Conservation (phyloP, 2,797 vertebrate species). For the Anas bernieri region DNA sequence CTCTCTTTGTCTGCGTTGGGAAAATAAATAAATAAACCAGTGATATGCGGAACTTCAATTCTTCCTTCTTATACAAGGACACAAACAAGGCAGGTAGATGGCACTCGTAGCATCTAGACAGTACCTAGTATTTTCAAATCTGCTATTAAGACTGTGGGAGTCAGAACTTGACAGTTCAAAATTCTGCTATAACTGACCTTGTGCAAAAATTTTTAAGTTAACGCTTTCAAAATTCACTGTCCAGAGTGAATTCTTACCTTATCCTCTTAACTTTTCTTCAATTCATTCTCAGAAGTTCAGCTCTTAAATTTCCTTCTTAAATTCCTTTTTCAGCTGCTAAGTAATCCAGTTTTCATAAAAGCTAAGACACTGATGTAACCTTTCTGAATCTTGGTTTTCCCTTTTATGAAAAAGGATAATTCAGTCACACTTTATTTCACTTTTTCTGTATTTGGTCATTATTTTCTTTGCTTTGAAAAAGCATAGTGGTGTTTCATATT, state of each 20-base stretch:
- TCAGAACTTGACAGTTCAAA: neutral
- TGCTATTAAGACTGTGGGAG: neutral
- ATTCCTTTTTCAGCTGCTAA: neutral
- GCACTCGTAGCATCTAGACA: neutral
- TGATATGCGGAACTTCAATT: neutral
- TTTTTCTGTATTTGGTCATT: conserved; percentile 22
- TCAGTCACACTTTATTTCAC: neutral
- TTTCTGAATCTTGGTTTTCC: conserved; percentile 15
- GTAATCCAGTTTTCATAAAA: conserved; percentile 30
- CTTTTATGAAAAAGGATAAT: neutral
- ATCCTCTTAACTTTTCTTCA: neutral
- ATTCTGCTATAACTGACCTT: neutral
- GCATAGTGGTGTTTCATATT: neutral
- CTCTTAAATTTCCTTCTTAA: neutral
- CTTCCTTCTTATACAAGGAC: neutral
- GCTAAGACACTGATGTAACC: neutral
- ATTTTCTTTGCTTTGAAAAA: conserved; percentile 44
- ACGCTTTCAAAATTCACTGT: neutral
- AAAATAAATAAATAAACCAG: neutral
- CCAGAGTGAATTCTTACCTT: neutral
- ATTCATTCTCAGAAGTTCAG: neutral
- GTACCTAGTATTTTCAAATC: neutral
- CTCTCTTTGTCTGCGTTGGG: conserved; percentile 2
- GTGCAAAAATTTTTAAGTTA: neutral
- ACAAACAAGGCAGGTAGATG: neutral